A percentile compares a stretch with the other conserved stretches of the same genome.
phyloP scores from a whole-genome alignment of 2,113 vertebrate species.

The Macquaria ambigua region DNA sequence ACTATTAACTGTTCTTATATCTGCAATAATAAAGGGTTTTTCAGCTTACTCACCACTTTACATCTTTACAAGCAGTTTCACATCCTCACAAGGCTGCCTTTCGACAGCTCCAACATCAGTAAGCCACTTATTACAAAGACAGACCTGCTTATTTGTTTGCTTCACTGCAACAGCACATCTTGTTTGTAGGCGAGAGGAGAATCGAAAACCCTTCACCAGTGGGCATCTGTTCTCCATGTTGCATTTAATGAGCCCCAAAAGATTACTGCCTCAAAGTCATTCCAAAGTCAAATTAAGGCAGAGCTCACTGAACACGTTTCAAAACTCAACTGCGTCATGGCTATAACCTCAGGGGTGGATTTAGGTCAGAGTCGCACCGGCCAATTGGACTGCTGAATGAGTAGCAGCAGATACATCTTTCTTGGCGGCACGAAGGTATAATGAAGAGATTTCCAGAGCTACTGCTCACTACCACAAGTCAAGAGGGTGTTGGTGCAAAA shows the following conservation, averaged over 20 bases:
- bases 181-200: conserved; percentile 50
- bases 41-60: conserved; percentile 8
- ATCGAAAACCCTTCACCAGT: conserved; percentile 46
- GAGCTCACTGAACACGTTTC: conserved; percentile 47
- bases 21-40: conserved; percentile 23
- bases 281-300: conserved; percentile 65
- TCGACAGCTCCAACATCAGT: conserved; percentile 36
- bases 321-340: conserved; percentile 34
- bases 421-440: conserved; percentile 2
- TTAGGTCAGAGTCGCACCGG: conserved; percentile 32
- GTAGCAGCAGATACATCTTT: conserved; percentile 24
- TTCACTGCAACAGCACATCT: conserved; percentile 42
- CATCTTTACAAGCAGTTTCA: conserved; percentile 27
- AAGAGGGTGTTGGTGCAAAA: not conserved
- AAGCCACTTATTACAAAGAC: conserved; percentile 39
- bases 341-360: conserved; percentile 42
- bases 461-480: conserved; percentile 1
- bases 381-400: conserved; percentile 30
- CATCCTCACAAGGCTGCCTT: conserved; percentile 11
- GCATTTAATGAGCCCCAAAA: conserved; percentile 72
- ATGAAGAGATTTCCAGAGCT: not conserved
- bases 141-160: conserved; percentile 53
- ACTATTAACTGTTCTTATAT: conserved; percentile 4
- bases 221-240: conserved; percentile 59
- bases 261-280: conserved; percentile 59